Evolutionary conservation across 2,797 vertebrate genomes (phyloP), one percentile per base, ranked within the genome.

Genomic region (Hydrophis major): DNA sequence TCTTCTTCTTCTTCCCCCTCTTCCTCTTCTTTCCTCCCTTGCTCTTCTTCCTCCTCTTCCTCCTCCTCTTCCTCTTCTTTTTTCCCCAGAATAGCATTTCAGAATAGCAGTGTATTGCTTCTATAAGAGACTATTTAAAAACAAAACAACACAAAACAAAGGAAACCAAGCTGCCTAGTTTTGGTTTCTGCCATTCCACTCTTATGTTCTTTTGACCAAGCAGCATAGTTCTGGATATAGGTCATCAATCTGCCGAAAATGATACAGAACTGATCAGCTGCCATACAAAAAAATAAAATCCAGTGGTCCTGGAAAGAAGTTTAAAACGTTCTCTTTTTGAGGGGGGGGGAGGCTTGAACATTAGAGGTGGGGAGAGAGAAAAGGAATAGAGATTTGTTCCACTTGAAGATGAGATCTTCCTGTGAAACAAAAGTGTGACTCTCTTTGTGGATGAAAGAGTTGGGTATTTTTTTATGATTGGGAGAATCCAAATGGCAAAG

Each of bases 151-250:
- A 37, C 37, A 37, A 37, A 37, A 7, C 25, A 83, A 94, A 88
- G 42, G 60, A 93, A 94, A 89, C 92, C 89, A 63, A 0, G 0
- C 59, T 90, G 2, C 93, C 96, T 95, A 37, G 93, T 90, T 93
- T 16, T 32, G 88, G 90, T 60, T 92, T 92, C 94, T 95, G 95
- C 94, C 91, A 88, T 32, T 93, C 53, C 88, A 95, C 94, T 96
- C 92, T 92, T 96, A 95, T 89, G 94, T 93, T 96, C 95, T 90
- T 95, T 92, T 97, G 96, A 96, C 92, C 0, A 87, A 63, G 56
- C 88, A 93, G 91, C 93, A 88, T 94, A 93, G 59, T 94, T 97
- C 53, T 93, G 89, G 83, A 94, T 88, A 96, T 95, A 94, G 93
- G 92, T 96, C 92, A 94, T 89, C 93, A 94, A 69, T 66, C 90